Percentiles rank a stretch among this genome's conserved stretches.
Conservation (phyloP, 1,140 invertebrate genomes). For the Drosophila miranda region DNA sequence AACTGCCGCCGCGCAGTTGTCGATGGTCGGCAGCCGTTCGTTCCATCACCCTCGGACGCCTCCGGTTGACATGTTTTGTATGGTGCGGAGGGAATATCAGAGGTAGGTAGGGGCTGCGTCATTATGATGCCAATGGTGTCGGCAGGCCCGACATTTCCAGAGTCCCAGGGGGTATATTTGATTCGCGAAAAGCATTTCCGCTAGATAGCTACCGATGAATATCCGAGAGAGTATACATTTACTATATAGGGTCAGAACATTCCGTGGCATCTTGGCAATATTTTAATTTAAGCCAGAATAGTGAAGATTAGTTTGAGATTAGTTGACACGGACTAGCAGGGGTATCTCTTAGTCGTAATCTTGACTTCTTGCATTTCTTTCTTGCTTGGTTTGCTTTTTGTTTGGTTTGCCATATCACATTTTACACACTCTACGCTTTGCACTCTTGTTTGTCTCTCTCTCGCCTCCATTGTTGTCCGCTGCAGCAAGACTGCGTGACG, state of each 20-base stretch:
- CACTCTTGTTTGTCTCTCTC: conserved; percentile 19
- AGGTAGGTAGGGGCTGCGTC: conserved; percentile 37
- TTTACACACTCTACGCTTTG: conserved; percentile 29
- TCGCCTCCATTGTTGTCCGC: conserved; percentile 31
- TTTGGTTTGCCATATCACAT: conserved; percentile 47
- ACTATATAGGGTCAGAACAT: no score
- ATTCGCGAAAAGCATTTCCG: no score
- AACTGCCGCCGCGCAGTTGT: conserved; percentile 50
- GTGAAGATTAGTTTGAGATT: no score
- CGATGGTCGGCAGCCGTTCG: conserved; percentile 32
- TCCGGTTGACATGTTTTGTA: conserved; percentile 61
- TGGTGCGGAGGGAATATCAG: background rate
- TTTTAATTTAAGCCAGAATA: no score
- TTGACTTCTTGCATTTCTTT: conserved; percentile 12
- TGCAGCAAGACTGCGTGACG: conserved; percentile 60
- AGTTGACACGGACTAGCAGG: no score
- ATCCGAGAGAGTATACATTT: no score
- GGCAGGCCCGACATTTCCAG: no score
- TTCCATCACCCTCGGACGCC: conserved; percentile 2
- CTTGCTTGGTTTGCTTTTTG: conserved; percentile 37
- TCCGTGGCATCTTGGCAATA: no score
- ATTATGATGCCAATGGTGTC: conserved; percentile 22
- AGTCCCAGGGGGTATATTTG: no score
- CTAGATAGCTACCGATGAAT: no score
- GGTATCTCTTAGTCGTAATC: no score